Evolutionary conservation across 2,113 vertebrate genomes (phyloP), one percentile per base, ranked within the genome.

Genomic region (Bubo scandiacus): DNA sequence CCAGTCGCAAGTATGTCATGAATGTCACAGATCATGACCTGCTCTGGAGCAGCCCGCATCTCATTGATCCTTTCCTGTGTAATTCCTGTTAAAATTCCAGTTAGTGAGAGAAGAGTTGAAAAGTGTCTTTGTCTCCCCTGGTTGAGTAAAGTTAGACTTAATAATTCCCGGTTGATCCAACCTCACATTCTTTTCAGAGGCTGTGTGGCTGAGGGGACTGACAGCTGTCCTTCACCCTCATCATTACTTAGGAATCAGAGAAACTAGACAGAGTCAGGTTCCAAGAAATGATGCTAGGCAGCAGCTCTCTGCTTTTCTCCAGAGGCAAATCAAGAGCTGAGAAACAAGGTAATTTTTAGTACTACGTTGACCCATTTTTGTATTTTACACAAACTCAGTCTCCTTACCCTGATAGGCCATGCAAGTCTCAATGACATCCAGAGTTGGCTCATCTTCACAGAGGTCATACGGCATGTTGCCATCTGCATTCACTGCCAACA

Each of bases 381-480:
- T 40, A 11, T 77, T 88, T 78, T 20, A 51, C 11, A 12, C 51
- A 25, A 91, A 65, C 55, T 88, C 68, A 26, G 7, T 38, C 63
- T 61, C 79, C 97, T 98, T 97, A 99, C 99, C 99, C 98, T 99
- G 98, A 97, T 99, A 99, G 26, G 99, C 99, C 99, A 99, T 99
- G 84, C 99, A 99, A 3, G 98, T 99, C 98, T 99, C 99, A 36
- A 99, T 99, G 97, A 99, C 99, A 97, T 99, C 99, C 96, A 99
- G 98, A 22, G 99, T 99, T 29, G 99, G 99, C 93, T 99, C 99
- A 54, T 99, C 99, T 92, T 99, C 99, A 75, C 99, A 99, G 95
- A 99, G 99, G 96, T 99, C 99, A 26, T 99, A 99, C 0, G 99
- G 99, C 99, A 99, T 99, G 86, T 99, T 99, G 83, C 99, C 99